These are phyloP conservation scores for Micrasema minimum DNA, from an alignment of 1,140 invertebrate genomes.

Conservation along the genomic window DNA sequence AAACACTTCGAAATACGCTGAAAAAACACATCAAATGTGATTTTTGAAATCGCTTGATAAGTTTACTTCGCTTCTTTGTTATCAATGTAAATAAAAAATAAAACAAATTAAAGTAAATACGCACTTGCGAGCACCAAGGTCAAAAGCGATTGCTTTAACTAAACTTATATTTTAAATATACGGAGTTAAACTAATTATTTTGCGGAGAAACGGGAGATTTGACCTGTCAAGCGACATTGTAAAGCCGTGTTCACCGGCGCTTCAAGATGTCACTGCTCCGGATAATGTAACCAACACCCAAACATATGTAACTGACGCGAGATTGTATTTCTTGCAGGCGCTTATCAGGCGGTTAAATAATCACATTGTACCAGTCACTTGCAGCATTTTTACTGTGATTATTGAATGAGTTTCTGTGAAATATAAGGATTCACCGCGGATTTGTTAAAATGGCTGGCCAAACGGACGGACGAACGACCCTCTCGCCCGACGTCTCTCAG, in stretches of 20 bases:
- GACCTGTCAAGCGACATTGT: slow-evolving; percentile 37
- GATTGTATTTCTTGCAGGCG: neutral
- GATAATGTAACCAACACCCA: slow-evolving; percentile 38
- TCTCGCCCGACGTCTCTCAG: slow-evolving; percentile 30
- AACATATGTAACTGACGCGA: slow-evolving; percentile 32
- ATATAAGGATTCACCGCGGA: slow-evolving; percentile 2
- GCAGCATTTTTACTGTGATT: slow-evolving; percentile 13
- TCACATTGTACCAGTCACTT: slow-evolving; percentile 16
- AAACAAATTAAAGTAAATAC: neutral
- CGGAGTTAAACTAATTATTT: no score
- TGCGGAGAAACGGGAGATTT: neutral
- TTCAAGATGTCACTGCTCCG: slow-evolving; percentile 38
- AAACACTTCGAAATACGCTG: neutral
- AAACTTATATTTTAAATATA: neutral
- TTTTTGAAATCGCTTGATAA: neutral
- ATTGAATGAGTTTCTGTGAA: slow-evolving; percentile 30
- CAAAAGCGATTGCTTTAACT: slow-evolving; percentile 1
- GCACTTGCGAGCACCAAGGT: slow-evolving; percentile 21
- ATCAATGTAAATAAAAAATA: slow-evolving; percentile 39
- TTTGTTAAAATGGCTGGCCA: slow-evolving; percentile 20
- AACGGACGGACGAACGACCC: slow-evolving; percentile 23
- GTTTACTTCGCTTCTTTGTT: slow-evolving; percentile 29
- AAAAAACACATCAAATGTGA: neutral
- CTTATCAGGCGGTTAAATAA: neutral
- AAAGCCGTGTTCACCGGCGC: slow-evolving; percentile 35